phyloP scores from a whole-genome alignment of 2,888 invertebrate species.

The Siphonodentalium dalli region DNA sequence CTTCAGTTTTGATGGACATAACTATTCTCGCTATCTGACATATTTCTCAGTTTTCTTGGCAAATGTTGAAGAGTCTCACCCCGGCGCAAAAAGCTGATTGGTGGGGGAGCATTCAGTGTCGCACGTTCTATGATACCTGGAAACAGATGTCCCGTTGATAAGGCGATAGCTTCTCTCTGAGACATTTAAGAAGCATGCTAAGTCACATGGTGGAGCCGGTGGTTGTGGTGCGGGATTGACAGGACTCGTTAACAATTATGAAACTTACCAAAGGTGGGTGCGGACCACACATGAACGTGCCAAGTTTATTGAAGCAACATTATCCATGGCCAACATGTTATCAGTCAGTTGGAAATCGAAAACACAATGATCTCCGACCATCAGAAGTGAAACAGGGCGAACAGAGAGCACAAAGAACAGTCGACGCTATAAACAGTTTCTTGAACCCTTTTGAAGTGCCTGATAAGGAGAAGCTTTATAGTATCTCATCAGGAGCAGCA shows the following conservation, averaged over 20 bases:
- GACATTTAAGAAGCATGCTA: too few relatives aligned
- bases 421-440: slow-evolving; percentile 25
- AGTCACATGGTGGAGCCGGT: slow-evolving; percentile 21
- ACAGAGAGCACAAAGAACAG: slow-evolving; percentile 2
- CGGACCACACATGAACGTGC: slow-evolving; percentile 18
- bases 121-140: too few relatives aligned
- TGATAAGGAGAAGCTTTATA: slow-evolving; percentile 18
- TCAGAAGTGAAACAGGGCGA: slow-evolving; percentile 26
- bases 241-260: slow-evolving; percentile 22
- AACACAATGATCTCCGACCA: slow-evolving; percentile 27
- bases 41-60: too few relatives aligned
- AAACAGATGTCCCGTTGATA: background rate
- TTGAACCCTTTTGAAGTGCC: slow-evolving; percentile 25
- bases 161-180: slow-evolving; percentile 1
- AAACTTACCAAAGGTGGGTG: slow-evolving; percentile 30
- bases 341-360: background rate
- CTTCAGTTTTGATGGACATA: too few relatives aligned
- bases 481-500: slow-evolving; percentile 22
- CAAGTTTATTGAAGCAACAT: slow-evolving; percentile 16
- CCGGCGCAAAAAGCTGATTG: too few relatives aligned
- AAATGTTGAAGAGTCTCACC: too few relatives aligned
- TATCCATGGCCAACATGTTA: slow-evolving; percentile 24
- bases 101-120: too few relatives aligned
- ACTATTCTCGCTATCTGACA: too few relatives aligned
- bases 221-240: slow-evolving; percentile 23